Evolutionary conservation across 2,113 vertebrate species (phyloP).

Genomic region (Xenus cinereus): DNA sequence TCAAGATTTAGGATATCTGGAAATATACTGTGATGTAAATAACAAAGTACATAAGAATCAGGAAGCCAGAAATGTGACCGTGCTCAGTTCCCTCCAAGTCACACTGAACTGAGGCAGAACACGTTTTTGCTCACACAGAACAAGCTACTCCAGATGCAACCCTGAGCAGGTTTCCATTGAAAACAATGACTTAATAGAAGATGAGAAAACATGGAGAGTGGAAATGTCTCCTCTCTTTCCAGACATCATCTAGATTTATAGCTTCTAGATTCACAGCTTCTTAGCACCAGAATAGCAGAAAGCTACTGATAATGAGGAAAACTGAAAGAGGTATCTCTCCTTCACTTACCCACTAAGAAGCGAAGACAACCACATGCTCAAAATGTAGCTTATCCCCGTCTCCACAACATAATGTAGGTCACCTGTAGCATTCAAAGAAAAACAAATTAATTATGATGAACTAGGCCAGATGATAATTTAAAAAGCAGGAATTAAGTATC

Average conservation of each 20-base stretch:
- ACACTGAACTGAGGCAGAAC: not conserved
- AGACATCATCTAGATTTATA: not conserved
- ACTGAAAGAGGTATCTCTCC: not conserved
- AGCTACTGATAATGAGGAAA: not conserved
- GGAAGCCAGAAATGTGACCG: not conserved
- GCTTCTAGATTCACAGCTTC: fast-evolving
- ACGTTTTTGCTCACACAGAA: not conserved
- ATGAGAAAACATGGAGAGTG: fast-evolving
- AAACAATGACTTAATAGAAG: not conserved
- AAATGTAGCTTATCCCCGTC: not conserved
- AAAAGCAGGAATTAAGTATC: not conserved
- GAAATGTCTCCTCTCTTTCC: not conserved
- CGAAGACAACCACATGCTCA: not conserved
- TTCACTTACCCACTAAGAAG: not conserved
- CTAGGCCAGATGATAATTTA: not conserved
- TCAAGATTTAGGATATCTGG: not conserved
- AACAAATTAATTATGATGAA: not conserved
- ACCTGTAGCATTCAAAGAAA: not conserved
- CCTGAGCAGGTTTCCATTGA: not conserved
- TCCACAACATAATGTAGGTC: not conserved
- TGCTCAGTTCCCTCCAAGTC: not conserved
- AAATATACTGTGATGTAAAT: not conserved
- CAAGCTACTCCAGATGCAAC: not conserved
- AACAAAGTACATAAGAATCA: not conserved
- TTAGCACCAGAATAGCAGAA: not conserved